These are phyloP conservation scores for Felis chaus DNA, from an alignment of 2,113 vertebrate species.

Conservation along the genomic window DNA sequence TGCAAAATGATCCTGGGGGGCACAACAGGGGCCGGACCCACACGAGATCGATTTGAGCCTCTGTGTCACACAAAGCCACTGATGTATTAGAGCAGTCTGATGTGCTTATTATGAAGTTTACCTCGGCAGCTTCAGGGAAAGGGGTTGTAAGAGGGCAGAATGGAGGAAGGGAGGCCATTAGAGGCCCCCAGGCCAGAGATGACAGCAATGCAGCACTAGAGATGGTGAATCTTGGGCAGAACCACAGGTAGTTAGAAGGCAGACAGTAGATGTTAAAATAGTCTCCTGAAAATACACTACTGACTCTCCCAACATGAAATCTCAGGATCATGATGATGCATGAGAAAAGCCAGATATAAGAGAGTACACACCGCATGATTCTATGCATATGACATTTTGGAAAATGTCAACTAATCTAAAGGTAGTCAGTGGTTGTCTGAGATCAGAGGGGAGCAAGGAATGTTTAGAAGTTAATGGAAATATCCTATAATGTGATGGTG, in stretches of 20 bases:
- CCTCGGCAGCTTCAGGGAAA: background rate
- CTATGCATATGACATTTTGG: background rate
- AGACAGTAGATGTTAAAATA: background rate
- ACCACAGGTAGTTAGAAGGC: background rate
- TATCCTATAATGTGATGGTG: accelerated
- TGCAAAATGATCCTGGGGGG: background rate
- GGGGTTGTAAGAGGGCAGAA: background rate
- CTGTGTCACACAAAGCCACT: background rate
- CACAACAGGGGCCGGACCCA: background rate
- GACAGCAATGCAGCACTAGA: background rate
- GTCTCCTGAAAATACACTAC: background rate
- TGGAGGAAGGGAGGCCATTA: accelerated
- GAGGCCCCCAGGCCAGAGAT: background rate
- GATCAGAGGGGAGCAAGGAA: background rate
- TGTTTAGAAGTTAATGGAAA: background rate
- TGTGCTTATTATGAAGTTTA: background rate
- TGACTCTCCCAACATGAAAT: background rate
- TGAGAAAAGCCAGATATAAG: background rate
- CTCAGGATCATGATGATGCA: background rate
- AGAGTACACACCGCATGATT: background rate
- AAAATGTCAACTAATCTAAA: background rate
- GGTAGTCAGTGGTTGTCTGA: background rate
- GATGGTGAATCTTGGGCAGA: background rate
- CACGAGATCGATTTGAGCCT: accelerated
- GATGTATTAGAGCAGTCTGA: background rate